Percentiles rank a stretch among this genome's conserved stretches.
Evolutionary conservation across 2,797 vertebrate genomes (phyloP).

Genomic region (Prunella strophiata): DNA sequence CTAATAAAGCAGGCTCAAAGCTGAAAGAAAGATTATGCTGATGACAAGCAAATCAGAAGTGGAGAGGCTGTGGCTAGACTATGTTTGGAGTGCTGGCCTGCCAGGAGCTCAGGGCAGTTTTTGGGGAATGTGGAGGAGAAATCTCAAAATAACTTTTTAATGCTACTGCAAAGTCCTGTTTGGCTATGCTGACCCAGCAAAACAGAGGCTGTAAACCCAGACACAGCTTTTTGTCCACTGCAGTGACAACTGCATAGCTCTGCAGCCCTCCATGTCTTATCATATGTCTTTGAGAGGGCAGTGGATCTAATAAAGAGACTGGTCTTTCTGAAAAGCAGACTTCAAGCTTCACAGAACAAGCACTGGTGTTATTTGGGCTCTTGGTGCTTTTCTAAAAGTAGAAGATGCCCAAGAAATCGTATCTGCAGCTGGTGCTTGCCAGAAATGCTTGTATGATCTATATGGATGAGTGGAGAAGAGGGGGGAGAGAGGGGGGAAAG

Average conservation of each 20-base stretch:
- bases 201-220: not conserved
- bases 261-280: not conserved
- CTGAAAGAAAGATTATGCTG: not conserved
- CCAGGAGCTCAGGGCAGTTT: not conserved
- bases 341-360: conserved; percentile 21
- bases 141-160: not conserved
- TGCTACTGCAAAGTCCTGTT: not conserved
- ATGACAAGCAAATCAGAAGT: not conserved
- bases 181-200: not conserved
- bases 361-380: not conserved
- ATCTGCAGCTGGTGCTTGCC: conserved; percentile 67
- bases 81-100: not conserved
- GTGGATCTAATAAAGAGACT: not conserved
- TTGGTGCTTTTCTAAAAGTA: conserved; percentile 62
- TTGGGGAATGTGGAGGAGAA: not conserved
- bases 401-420: conserved; percentile 51
- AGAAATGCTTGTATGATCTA: conserved; percentile 35
- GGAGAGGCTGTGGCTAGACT: not conserved
- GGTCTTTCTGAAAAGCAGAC: not conserved
- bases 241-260: not conserved
- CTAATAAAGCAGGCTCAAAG: not conserved
- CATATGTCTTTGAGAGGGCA: not conserved
- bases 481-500: not conserved
- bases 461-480: conserved; percentile 50
- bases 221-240: not conserved